A percentile compares a stretch with the other conserved stretches of the same genome.
phyloP scores from a whole-genome alignment of 2,888 invertebrate genomes.

The Drosophila sordidapex region DNA sequence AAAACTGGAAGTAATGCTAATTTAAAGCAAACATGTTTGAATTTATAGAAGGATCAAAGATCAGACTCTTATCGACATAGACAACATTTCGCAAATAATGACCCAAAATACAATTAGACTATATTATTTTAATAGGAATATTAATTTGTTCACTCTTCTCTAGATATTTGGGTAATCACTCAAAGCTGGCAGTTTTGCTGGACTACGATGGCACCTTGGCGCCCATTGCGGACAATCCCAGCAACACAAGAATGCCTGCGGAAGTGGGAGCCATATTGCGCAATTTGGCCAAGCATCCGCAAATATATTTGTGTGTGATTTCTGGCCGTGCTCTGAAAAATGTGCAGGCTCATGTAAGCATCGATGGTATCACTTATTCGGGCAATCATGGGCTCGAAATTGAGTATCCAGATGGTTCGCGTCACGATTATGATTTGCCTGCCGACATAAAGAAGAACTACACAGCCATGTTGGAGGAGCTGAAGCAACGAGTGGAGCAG shows the following conservation, averaged over 20 bases:
- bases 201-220: constrained; percentile 92
- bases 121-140: neutral
- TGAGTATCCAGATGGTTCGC: constrained; percentile 89
- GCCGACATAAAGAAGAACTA: constrained; percentile 88
- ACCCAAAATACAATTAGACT: neutral
- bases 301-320: constrained; percentile 89
- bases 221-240: constrained; percentile 90
- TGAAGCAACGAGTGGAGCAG: constrained; percentile 87
- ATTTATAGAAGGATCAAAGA: neutral
- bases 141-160: neutral
- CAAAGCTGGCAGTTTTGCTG: constrained; percentile 88
- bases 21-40: neutral
- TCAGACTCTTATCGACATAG: neutral
- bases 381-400: constrained; percentile 92
- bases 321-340: constrained; percentile 90
- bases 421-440: constrained; percentile 90
- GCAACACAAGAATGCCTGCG: constrained; percentile 88
- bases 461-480: constrained; percentile 87
- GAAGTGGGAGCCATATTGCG: constrained; percentile 89
- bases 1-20: neutral
- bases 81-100: neutral
- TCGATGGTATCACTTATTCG: constrained; percentile 88
- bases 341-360: constrained; percentile 88
- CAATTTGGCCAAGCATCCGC: constrained; percentile 88
- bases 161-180: constrained; percentile 86